Base-by-base conservation (phyloP, 2,797 vertebrate species). In the Rhinichthys osculus region DNA sequence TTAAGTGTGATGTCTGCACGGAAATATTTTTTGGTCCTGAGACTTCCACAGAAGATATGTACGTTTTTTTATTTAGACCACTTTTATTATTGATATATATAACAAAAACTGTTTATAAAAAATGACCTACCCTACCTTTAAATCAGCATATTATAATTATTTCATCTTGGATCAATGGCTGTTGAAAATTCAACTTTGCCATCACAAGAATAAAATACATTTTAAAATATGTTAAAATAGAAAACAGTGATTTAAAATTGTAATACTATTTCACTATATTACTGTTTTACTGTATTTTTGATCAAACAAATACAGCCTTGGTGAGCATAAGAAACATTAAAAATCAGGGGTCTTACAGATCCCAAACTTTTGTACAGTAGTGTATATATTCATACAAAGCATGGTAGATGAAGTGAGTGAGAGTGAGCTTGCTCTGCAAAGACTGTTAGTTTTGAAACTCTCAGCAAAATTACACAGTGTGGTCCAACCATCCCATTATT, bases 401-500 rank as follows among this genome's bases (percentile, higher is more conserved):
- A 70, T 47, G 23, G 40, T 17, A 78, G 47, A 83, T 73, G 50
- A 77, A 78, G 70, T 40, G 74, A 87, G 54, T 77, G 72, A 81
- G 78, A 82, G 76, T 73, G 50, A 67, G 82, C 40, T 85, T 76
- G 74, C 52, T 87, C 35, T 76, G 59, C 82, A 82, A 84, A 85
- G 81, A 80, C 78, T 89, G 89, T 91, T 89, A 87, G 86, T 89
- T 91, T 91, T 88, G 71, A 91, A 87, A 91, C 81, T 88, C 88
- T 90, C 90, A 91, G 89, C 86, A 90, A 90, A 89, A 90, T 89
- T 82, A 90, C 71, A 87, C 82, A 81, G 67, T 88, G 88, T 78
- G 88, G 90, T 90, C 89, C 89, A 84, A 82, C 85, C 78, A 92
- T 86, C 89, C 92, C 74, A 72, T 91, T 88, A 93, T 94, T 94